Evolutionary conservation across 1,140 invertebrate genomes (phyloP).

Genomic region (Brachionus rotundiformis): DNA sequence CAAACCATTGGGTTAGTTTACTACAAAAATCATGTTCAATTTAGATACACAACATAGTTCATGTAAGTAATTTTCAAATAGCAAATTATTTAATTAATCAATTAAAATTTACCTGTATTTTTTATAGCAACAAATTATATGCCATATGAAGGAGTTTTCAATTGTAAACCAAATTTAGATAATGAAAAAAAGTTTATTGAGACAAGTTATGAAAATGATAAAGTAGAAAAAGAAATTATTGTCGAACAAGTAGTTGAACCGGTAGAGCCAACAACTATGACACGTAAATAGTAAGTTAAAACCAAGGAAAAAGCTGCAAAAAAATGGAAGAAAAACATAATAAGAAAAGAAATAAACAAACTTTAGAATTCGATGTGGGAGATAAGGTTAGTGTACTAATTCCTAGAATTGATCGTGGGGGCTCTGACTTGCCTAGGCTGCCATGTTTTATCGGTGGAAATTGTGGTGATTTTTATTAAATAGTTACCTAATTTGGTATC

Average conservation of each 20-base stretch:
- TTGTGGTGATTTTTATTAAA: background rate
- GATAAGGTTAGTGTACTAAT: constrained; percentile 12
- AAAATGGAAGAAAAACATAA: constrained; percentile 27
- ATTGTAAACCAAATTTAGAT: background rate
- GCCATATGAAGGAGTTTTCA: background rate
- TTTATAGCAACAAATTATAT: background rate
- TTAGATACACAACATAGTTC: background rate
- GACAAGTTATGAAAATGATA: background rate
- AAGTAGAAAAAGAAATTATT: background rate
- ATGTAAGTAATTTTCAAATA: background rate
- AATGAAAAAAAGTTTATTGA: constrained; percentile 15
- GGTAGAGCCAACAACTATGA: background rate
- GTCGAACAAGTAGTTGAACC: background rate
- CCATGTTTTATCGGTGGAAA: background rate
- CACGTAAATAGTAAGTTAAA: background rate
- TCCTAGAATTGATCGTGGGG: constrained; percentile 1
- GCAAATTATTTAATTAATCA: background rate
- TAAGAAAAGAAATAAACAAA: constrained; percentile 4
- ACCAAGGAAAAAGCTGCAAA: constrained; percentile 10
- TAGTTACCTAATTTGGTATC: background rate
- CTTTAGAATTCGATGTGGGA: background rate
- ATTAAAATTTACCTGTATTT: constrained; percentile 22
- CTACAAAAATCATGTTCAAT: constrained; percentile 9
- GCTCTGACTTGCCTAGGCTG: background rate
- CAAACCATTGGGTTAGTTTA: background rate